Evolutionary conservation across 2,888 invertebrate genomes (phyloP).

Genomic region (Marronus borbonicus): DNA sequence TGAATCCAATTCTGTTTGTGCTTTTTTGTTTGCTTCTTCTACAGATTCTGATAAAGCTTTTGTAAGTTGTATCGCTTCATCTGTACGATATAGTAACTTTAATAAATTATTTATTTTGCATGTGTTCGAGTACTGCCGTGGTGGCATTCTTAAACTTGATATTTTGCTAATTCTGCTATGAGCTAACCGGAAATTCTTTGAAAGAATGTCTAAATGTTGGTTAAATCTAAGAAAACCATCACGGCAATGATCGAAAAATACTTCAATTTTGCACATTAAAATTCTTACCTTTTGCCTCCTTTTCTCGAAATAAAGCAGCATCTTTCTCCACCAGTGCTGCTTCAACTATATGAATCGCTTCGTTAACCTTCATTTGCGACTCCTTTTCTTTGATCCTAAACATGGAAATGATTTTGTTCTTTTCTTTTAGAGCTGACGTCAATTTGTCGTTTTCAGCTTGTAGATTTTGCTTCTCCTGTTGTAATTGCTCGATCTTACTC

Average conservation of each 20-base stretch:
- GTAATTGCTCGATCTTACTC: constrained; percentile 72
- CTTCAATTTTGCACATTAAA: background rate
- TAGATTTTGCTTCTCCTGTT: constrained; percentile 57
- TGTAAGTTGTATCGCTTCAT: constrained; percentile 73
- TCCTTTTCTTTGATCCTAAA: constrained; percentile 70
- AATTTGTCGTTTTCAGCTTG: constrained; percentile 64
- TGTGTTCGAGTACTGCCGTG: no score
- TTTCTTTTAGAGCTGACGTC: constrained; percentile 69
- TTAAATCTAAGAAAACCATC: no score
- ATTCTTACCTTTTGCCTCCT: constrained; percentile 64
- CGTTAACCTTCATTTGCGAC: constrained; percentile 73
- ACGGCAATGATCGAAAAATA: background rate
- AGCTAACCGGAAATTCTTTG: no score
- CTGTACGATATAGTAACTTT: constrained; percentile 62
- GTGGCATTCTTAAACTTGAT: no score
- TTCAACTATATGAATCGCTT: constrained; percentile 74
- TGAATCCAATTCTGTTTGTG: constrained; percentile 75
- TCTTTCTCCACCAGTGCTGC: constrained; percentile 75
- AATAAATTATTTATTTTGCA: no score
- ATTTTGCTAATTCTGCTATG: no score
- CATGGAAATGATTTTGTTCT: constrained; percentile 67
- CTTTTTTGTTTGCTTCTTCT: constrained; percentile 73
- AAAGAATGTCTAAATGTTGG: no score
- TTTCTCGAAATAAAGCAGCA: constrained; percentile 72
- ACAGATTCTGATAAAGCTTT: constrained; percentile 72